These are phyloP conservation scores for Enteromius radiatus DNA, from an alignment of 2,797 vertebrate genomes.

Conservation along the genomic window DNA sequence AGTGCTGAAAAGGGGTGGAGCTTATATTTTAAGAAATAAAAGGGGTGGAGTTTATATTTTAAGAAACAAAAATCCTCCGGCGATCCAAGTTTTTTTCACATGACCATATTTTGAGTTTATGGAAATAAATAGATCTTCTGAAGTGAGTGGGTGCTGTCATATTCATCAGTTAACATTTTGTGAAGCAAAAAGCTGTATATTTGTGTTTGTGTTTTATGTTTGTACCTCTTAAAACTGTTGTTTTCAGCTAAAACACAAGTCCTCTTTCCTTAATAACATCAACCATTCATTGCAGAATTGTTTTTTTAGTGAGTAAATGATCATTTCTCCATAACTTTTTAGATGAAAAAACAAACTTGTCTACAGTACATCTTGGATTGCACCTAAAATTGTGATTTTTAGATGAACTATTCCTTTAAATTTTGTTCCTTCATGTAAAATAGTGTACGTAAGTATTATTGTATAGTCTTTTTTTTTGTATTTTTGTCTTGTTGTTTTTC, in stretches of 20 bases:
- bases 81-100: too few relatives aligned
- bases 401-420: not conserved
- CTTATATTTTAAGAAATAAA: too few relatives aligned
- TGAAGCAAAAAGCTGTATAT: not conserved
- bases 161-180: not conserved
- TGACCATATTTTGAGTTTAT: not conserved
- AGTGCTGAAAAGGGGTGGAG: too few relatives aligned
- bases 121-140: not conserved
- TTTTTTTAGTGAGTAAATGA: not conserved
- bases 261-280: not conserved
- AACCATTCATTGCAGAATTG: not conserved
- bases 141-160: not conserved
- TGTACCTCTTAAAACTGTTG: not conserved
- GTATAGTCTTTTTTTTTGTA: not conserved
- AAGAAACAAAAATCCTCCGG: too few relatives aligned
- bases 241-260: not conserved
- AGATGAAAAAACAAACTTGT: not conserved
- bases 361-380: not conserved
- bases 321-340: not conserved
- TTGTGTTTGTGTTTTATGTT: too few relatives aligned
- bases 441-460: not conserved
- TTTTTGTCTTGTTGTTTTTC: not conserved
- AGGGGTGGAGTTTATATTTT: too few relatives aligned
- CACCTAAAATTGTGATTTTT: not conserved
- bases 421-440: not conserved